Evolutionary conservation across 2,113 vertebrate species (phyloP).

Genomic region (Crocuta crocuta): DNA sequence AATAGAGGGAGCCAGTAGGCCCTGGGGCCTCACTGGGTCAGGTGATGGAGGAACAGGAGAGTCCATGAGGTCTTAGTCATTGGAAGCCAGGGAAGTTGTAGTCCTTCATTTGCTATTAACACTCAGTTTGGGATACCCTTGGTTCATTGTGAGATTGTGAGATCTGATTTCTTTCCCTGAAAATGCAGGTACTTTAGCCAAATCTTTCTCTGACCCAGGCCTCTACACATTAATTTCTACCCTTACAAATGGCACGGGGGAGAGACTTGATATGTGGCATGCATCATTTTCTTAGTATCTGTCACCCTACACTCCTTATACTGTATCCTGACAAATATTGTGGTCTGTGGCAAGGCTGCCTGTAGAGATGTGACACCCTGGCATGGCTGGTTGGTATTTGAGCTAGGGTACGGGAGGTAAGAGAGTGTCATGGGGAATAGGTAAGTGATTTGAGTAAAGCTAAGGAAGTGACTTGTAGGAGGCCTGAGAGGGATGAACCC

Average conservation of each 20-base stretch:
- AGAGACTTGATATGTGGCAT: background rate
- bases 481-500: accelerated
- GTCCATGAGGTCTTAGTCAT: background rate
- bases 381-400: background rate
- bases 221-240: accelerated
- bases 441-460: background rate
- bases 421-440: background rate
- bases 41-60: background rate
- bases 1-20: background rate
- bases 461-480: too few species aligned
- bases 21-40: background rate
- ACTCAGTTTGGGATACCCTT: background rate
- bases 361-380: background rate
- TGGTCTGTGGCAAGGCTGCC: background rate
- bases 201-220: background rate
- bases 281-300: background rate
- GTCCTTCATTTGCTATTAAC: too few species aligned
- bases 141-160: background rate
- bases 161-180: background rate
- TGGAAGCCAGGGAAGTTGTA: background rate
- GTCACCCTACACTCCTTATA: background rate
- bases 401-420: background rate
- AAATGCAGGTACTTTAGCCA: background rate
- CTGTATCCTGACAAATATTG: background rate
- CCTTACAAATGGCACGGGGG: too few species aligned